A percentile compares a stretch with the other conserved stretches of the same genome.
Conservation (phyloP, 2,888 invertebrate species). For the Xiphydria camelus region DNA sequence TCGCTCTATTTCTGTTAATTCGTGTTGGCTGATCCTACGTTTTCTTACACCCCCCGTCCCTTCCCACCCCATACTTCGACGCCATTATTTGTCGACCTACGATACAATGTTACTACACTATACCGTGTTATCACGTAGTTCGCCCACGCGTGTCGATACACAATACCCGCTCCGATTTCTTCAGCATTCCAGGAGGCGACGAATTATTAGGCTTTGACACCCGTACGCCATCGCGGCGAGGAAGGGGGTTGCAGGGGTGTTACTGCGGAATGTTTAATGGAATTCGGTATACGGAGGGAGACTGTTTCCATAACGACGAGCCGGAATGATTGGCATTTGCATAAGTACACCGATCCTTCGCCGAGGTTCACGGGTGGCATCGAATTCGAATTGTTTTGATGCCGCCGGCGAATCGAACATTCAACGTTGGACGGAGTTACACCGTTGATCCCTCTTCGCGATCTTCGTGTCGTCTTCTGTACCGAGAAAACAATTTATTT, state of each 20-base stretch:
- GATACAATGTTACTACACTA: constrained; percentile 15
- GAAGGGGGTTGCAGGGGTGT: constrained; percentile 1
- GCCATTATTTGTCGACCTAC: constrained; percentile 13
- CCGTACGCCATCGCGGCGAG: neutral
- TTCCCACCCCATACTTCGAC: neutral
- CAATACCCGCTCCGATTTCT: constrained; percentile 10
- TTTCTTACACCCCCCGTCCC: neutral
- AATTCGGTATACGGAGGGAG: constrained; percentile 9
- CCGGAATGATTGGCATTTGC: constrained; percentile 18
- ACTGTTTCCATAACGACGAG: constrained; percentile 20
- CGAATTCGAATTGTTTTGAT: constrained; percentile 1
- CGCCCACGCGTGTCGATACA: constrained; percentile 23
- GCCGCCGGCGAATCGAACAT: no score
- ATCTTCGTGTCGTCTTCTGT: no score
- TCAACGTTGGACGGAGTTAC: no score
- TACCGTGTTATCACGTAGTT: no score
- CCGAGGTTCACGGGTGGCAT: neutral
- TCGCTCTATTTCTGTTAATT: constrained; percentile 12
- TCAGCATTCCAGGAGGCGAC: constrained; percentile 9
- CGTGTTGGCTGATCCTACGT: neutral
- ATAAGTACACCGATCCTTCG: constrained; percentile 21
- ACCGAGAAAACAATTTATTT: no score
- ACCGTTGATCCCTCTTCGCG: no score
- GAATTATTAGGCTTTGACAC: constrained; percentile 17
- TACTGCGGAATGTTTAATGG: constrained; percentile 20